Evolutionary conservation across 2,888 invertebrate species (phyloP).

Genomic region (Platycheirus rosarum): DNA sequence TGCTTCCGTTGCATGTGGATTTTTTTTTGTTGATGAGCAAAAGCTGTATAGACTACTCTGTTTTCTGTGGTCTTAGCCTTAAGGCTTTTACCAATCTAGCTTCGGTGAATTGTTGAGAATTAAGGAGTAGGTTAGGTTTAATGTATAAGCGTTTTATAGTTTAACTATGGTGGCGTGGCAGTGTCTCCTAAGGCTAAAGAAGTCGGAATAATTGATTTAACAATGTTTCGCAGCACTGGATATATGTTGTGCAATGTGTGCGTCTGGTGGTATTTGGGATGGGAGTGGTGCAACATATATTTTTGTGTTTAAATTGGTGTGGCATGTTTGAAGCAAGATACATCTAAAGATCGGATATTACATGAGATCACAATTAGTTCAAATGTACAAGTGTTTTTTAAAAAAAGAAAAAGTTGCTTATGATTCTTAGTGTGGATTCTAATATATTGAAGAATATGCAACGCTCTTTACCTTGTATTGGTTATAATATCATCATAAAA

Average conservation of each 20-base stretch:
- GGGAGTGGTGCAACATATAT: conserved; percentile 38
- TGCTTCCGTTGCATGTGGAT: conserved; percentile 5
- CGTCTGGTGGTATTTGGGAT: conserved; percentile 12
- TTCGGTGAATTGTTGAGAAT: conserved; percentile 34
- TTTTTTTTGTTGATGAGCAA: conserved; percentile 43
- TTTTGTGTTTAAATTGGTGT: conserved; percentile 9
- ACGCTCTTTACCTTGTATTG: no score
- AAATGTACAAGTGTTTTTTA: no score
- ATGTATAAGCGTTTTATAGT: conserved; percentile 9
- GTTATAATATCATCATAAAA: no score
- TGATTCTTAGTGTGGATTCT: no score
- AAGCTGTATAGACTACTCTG: conserved; percentile 3
- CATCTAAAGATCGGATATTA: not conserved
- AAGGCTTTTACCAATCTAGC: conserved; percentile 40
- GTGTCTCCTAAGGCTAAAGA: conserved; percentile 43
- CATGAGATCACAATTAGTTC: no score
- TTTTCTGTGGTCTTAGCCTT: conserved; percentile 28
- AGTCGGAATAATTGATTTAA: conserved; percentile 53
- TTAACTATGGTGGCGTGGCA: conserved; percentile 3
- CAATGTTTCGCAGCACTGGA: conserved; percentile 23
- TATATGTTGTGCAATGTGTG: conserved; percentile 26
- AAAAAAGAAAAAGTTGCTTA: no score
- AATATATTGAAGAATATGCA: no score
- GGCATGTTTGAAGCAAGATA: conserved; percentile 12
- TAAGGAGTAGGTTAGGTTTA: conserved; percentile 40